These are phyloP conservation scores for Dynastes tityus DNA, from an alignment of 2,888 invertebrate genomes.

Conservation along the genomic window DNA sequence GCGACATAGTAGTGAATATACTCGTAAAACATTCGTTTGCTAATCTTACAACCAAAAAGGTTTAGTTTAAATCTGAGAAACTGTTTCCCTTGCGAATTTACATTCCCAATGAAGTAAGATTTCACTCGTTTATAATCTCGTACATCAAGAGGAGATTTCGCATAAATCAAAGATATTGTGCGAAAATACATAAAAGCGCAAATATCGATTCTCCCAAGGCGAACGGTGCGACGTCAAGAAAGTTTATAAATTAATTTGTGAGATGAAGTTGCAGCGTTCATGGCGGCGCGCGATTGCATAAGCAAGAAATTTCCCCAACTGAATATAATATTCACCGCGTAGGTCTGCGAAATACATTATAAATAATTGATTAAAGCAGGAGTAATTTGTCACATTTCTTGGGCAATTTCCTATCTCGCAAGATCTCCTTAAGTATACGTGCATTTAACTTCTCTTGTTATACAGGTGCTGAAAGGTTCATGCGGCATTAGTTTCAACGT, in stretches of 20 bases:
- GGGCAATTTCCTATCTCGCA: background rate
- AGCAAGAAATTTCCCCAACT: background rate
- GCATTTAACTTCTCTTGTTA: background rate
- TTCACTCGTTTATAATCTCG: too few species aligned
- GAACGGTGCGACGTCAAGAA: background rate
- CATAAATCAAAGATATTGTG: too few species aligned
- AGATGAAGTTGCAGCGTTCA: background rate
- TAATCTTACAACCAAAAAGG: too few species aligned
- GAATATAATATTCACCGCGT: background rate
- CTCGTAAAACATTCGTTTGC: too few species aligned
- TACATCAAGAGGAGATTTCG: too few species aligned
- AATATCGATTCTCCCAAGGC: background rate
- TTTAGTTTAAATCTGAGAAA: too few species aligned
- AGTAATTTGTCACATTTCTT: conserved; percentile 5
- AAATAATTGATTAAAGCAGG: conserved; percentile 20
- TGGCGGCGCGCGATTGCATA: conserved; percentile 3
- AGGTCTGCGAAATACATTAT: background rate
- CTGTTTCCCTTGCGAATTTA: too few species aligned
- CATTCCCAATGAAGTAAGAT: too few species aligned
- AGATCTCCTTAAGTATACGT: background rate
- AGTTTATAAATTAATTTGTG: conserved; percentile 15
- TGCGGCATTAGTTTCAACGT: too few species aligned
- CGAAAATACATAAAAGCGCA: too few species aligned
- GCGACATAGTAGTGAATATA: too few species aligned
- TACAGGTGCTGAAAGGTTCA: too few species aligned